Percentiles rank a stretch among this genome's conserved stretches.
phyloP scores from a whole-genome alignment of 1,140 invertebrate genomes.

The Sinonovacula constricta region DNA sequence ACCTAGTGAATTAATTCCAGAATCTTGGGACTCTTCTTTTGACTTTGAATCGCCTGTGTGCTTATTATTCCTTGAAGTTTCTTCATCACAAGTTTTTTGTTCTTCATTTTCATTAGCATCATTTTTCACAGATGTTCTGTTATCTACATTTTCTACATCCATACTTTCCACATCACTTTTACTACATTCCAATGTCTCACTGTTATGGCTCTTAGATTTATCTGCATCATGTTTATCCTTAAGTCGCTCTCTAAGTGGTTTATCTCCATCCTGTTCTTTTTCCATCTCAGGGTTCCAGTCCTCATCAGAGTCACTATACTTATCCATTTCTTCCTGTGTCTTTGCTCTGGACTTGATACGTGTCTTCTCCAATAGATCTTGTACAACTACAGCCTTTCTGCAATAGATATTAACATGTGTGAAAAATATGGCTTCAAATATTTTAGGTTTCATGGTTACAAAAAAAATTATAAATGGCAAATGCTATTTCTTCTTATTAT shows the following conservation, averaged over 20 bases:
- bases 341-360: slow-evolving; percentile 26
- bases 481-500: no score
- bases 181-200: not conserved
- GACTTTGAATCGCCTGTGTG: no score
- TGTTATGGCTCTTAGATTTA: not conserved
- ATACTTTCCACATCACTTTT: slow-evolving; percentile 13
- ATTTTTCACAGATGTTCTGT: not conserved
- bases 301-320: slow-evolving; percentile 48
- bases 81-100: not conserved
- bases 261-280: slow-evolving; percentile 18
- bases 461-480: no score
- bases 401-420: slow-evolving; percentile 34
- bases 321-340: slow-evolving; percentile 43
- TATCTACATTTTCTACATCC: not conserved
- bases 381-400: slow-evolving; percentile 63
- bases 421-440: no score
- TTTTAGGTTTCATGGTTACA: no score
- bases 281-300: slow-evolving; percentile 37
- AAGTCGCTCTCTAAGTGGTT: slow-evolving; percentile 24
- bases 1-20: no score
- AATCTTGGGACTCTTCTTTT: no score
- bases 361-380: slow-evolving; percentile 57
- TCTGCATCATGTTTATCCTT: slow-evolving; percentile 27
- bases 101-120: not conserved
- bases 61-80: no score